Conservation (phyloP, 1,140 invertebrate species). For the Anastrepha ludens region DNA sequence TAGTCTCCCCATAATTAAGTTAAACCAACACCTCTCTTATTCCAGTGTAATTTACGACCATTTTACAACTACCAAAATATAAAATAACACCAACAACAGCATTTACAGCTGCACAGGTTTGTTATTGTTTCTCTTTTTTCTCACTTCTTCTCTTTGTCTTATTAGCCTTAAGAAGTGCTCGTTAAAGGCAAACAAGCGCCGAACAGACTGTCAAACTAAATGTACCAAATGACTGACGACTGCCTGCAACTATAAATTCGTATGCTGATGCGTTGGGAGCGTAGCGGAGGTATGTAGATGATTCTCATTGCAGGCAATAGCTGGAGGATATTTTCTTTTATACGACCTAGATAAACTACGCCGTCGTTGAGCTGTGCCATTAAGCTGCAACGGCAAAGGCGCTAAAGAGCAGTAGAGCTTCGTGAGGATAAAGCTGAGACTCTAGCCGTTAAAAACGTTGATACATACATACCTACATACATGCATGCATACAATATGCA, state of each 20-base stretch:
- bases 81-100: background rate
- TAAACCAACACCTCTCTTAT: background rate
- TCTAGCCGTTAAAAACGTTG: background rate
- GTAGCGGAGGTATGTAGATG: background rate
- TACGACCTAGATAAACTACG: slow-evolving; percentile 18
- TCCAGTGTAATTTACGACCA: background rate
- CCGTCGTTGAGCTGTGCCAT: slow-evolving; percentile 11
- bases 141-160: background rate
- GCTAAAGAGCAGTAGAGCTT: background rate
- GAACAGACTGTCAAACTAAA: background rate
- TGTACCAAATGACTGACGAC: background rate
- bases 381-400: slow-evolving; percentile 22
- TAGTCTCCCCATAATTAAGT: background rate
- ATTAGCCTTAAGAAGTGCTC: slow-evolving; percentile 39
- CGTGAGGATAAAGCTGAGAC: background rate
- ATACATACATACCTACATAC: background rate
- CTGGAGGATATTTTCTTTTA: slow-evolving; percentile 26
- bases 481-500: background rate
- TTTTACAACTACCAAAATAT: slow-evolving; percentile 8
- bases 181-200: slow-evolving; percentile 20
- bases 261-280: background rate
- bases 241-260: background rate
- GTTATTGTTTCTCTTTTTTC: background rate
- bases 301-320: background rate
- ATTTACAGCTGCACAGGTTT: background rate